phyloP scores from a whole-genome alignment of 1,140 invertebrate species.

The Panagrolaimus sp. region DNA sequence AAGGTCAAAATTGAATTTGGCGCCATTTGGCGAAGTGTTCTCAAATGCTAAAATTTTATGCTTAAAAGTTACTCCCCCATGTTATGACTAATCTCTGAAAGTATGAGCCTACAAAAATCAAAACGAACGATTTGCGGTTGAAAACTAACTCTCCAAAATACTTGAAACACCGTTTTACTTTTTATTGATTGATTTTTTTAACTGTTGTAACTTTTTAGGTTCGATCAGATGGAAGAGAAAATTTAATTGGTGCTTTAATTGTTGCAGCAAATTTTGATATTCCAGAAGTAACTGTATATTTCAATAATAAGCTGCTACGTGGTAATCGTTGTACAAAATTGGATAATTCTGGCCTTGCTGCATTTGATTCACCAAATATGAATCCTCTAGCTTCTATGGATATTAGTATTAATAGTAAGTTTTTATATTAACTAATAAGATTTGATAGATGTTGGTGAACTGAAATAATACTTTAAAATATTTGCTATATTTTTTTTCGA shows the following conservation, averaged over 20 bases:
- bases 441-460: background rate
- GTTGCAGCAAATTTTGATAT: slow-evolving; percentile 84
- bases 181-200: too few relatives aligned
- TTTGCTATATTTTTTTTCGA: too few relatives aligned
- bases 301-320: slow-evolving; percentile 77
- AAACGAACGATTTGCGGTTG: too few relatives aligned
- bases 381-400: slow-evolving; percentile 75
- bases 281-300: slow-evolving; percentile 83
- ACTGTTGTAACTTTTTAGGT: too few relatives aligned
- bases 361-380: slow-evolving; percentile 85
- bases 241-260: slow-evolving; percentile 80
- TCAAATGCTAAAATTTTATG: too few relatives aligned
- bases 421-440: slow-evolving; percentile 10
- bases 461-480: background rate
- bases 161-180: too few relatives aligned
- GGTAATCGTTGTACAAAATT: slow-evolving; percentile 82
- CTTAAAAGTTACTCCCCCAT: too few relatives aligned
- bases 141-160: too few relatives aligned
- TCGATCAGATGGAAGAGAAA: slow-evolving; percentile 77
- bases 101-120: too few relatives aligned
- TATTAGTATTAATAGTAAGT: slow-evolving; percentile 61
- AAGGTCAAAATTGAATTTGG: too few relatives aligned
- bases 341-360: slow-evolving; percentile 73
- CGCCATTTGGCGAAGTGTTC: too few relatives aligned
- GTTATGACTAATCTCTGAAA: too few relatives aligned